Evolutionary conservation across 1,140 invertebrate species (phyloP).

Genomic region (Drosophila subpulchrella): DNA sequence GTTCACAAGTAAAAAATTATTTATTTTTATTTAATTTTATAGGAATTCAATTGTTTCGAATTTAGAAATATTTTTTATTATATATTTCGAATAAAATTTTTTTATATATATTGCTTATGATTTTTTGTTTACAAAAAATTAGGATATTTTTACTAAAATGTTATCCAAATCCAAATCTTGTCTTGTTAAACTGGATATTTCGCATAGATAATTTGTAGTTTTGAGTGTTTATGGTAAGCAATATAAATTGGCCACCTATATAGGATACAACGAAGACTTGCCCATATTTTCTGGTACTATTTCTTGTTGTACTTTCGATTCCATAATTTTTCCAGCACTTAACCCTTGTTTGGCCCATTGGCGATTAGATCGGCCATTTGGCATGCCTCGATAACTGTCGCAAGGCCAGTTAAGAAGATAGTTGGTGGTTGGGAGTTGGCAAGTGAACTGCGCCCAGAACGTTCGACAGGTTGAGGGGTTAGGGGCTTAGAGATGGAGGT

Average conservation of each 20-base stretch:
- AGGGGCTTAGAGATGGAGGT: background rate
- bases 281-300: background rate
- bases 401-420: conserved; percentile 44
- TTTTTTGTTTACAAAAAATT: too few relatives aligned
- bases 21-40: too few relatives aligned
- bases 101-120: too few relatives aligned
- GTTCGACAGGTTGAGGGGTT: conserved; percentile 31
- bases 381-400: conserved; percentile 79
- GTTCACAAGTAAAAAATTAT: too few relatives aligned
- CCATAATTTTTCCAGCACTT: conserved; percentile 21
- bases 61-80: too few relatives aligned
- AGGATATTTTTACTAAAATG: too few relatives aligned
- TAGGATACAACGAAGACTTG: background rate
- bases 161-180: too few relatives aligned
- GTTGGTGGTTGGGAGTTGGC: background rate
- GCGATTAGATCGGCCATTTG: conserved; percentile 82
- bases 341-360: conserved; percentile 6
- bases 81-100: too few relatives aligned
- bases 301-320: background rate
- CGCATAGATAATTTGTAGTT: background rate
- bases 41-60: too few relatives aligned
- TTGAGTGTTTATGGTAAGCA: background rate
- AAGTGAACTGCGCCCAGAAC: conserved; percentile 37
- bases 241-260: background rate
- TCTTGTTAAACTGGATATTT: too few relatives aligned